Base-by-base conservation (phyloP, 2,113 vertebrate species). In the Mesembrinibis cayennensis region DNA sequence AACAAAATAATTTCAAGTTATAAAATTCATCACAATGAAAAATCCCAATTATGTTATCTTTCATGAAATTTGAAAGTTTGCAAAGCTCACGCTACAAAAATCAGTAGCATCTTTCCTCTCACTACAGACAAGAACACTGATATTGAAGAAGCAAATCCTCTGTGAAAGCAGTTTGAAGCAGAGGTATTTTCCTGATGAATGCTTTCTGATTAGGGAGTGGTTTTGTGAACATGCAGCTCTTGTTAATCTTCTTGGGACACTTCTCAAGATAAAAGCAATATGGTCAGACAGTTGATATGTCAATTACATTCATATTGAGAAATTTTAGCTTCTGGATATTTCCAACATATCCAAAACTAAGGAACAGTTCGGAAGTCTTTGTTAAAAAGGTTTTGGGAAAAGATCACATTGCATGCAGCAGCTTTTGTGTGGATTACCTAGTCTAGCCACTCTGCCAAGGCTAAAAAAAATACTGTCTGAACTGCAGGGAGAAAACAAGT, bases 391-490 rank as follows among this genome's bases (percentile, higher is more conserved):
- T 97, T 97, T 96, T 59, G 86, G 93, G 90, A 93, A 96, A 97
- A 98, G 98, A 98, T 98, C 98, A 96, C 97, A 96, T 98, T 98
- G 98, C 98, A 98, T 87, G 93, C 96, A 97, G 98, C 98, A 98
- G 98, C 98, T 98, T 98, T 98, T 97, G 96, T 1, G 87, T 97
- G 98, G 98, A 98, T 98, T 98, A 98, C 98, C 96, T 98, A 97
- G 98, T 98, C 98, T 98, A 98, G 98, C 98, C 98, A 42, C 97
- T 97, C 97, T 98, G 97, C 97, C 97, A 97, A 98, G 95, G 97
- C 97, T 98, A 96, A 97, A 98, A 98, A 96, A 97, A 98, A 97
- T 96, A 97, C 96, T 95, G 98, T 98, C 98, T 98, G 98, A 97
- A 95, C 94, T 56, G 80, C 82, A 97, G 94, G 61, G 92, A 96